Base-by-base conservation (phyloP, 2,113 vertebrate genomes). In the Zootoca vivipara region DNA sequence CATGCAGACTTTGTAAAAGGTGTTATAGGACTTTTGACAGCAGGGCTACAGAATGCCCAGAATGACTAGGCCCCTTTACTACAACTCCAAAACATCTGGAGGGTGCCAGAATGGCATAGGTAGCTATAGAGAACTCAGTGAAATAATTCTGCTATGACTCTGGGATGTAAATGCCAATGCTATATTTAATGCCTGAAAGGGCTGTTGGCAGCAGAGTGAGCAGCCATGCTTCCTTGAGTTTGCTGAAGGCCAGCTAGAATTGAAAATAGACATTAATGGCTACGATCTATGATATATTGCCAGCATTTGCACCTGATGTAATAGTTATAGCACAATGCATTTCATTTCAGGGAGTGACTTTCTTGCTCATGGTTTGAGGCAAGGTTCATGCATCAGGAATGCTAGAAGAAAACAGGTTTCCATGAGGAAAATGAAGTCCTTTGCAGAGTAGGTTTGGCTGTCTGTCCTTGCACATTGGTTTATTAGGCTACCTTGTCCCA, bases 161-260 rank as follows among this genome's bases (percentile, higher is more conserved):
- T n/a, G n/a, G 70, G 30, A 64, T 78, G 28, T 72, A 69, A 62
- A 62, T 62, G 46, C 46, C 46, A 83, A 9, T 78, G 67, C 42
- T 46, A 52, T 52, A 35, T 62, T 10, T 52, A 70, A 58, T 42
- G 9, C 52, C 22, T 22, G 13, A 80, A 67, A 67, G 7, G 6
- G 65, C n/a, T 58, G 72, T 64, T 22, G 38, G 2, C n/a, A 58
- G 9, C n/a, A 38, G 56, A 40, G 4, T 12, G 18, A 62, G 58
- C 58, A 73, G 16, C 30, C n/a, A 13, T 64, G 38, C 85, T 83
- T 88, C 74, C 26, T 84, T 90, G 82, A 78, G 2, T 0, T 2
- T 87, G 42, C 1, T 92, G 75, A 85, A 91, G 86, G 90, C 67
- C 80, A 85, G 42, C n/a, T 24, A 42, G 46, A 85, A 83, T 67